Percentiles rank a stretch among this genome's conserved stretches.
phyloP scores from a whole-genome alignment of 1,140 invertebrate species.

The Drosophila kohkoa region DNA sequence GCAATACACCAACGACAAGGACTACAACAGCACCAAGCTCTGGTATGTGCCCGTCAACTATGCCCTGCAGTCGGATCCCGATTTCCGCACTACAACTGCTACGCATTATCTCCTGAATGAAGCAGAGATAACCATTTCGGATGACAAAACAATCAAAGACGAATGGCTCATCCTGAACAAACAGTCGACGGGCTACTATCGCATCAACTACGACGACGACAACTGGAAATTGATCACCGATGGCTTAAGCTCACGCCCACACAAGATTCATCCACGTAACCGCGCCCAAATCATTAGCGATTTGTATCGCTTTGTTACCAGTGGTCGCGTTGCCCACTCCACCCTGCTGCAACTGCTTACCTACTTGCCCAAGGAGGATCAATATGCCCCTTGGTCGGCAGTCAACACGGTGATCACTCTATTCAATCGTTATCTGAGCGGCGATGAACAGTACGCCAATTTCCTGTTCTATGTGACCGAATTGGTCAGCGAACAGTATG shows the following conservation, averaged over 20 bases:
- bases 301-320: conserved; percentile 88
- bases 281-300: conserved; percentile 92
- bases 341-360: conserved; percentile 85
- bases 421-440: conserved; percentile 76
- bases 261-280: conserved; percentile 89
- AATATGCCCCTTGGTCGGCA: conserved; percentile 88
- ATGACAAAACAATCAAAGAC: conserved; percentile 43
- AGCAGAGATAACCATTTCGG: conserved; percentile 10
- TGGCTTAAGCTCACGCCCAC: conserved; percentile 84
- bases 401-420: conserved; percentile 79
- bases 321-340: conserved; percentile 85
- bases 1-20: conserved; percentile 75
- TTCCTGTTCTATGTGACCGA: conserved; percentile 63
- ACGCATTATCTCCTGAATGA: conserved; percentile 63
- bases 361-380: conserved; percentile 87
- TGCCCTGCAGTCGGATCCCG: conserved; percentile 76
- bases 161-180: conserved; percentile 88
- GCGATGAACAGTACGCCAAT: conserved; percentile 54
- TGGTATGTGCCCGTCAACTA: conserved; percentile 65
- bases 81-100: conserved; percentile 85
- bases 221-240: conserved; percentile 87
- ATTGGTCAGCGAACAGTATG: conserved; percentile 79
- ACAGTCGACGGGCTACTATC: conserved; percentile 88
- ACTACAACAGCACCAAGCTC: conserved; percentile 28
- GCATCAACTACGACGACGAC: conserved; percentile 87